Base-by-base conservation (phyloP, 2,888 invertebrate species). In the Polyommatus icarus region DNA sequence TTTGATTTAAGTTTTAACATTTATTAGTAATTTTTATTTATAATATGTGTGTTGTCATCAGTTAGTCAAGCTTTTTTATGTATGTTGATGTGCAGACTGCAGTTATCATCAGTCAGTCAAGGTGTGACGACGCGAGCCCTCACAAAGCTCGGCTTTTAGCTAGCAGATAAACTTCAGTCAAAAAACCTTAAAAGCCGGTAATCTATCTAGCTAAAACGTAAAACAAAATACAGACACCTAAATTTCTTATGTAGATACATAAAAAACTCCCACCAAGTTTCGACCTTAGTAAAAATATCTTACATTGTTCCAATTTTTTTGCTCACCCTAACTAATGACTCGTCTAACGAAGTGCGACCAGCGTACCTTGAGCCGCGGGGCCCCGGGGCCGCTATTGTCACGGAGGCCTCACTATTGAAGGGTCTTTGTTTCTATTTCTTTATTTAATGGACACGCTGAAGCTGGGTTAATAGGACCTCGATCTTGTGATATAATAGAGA, bases 311-410 rank as follows among this genome's bases (percentile, higher is more conserved):
- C 12, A 61, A 61, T 59, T 76, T 76, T 40, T 71, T 71, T 72
- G 72, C 57, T n/a, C 36, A 10, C 77, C 20, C 80, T 82, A 82
- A 82, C 83, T 83, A 83, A 83, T 83, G 83, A 83, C 81, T 79
- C 80, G 80, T 80, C 80, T 83, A 83, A 82, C 83, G 82, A 83
- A 82, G 82, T 77, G 72, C 79, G 80, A 78, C 81, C 78, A 78
- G 79, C 32, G 57, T 40, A 40, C 24, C 57, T 24, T 79, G 80
- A 80, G 79, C 81, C 80, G 76, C 71, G 76, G 54, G 76, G 50
- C 76, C 79, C 77, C 76, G 76, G 78, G 76, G 73, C 77, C 67
- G 79, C 79, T 80, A 82, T 82, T 82, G 82, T 82, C 79, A 81
- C 77, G 78, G 78, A 79, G 79, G 79, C 80, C 78, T 76, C 79